phyloP scores from a whole-genome alignment of 2,888 invertebrate species.

The Drosophila melanocephala region DNA sequence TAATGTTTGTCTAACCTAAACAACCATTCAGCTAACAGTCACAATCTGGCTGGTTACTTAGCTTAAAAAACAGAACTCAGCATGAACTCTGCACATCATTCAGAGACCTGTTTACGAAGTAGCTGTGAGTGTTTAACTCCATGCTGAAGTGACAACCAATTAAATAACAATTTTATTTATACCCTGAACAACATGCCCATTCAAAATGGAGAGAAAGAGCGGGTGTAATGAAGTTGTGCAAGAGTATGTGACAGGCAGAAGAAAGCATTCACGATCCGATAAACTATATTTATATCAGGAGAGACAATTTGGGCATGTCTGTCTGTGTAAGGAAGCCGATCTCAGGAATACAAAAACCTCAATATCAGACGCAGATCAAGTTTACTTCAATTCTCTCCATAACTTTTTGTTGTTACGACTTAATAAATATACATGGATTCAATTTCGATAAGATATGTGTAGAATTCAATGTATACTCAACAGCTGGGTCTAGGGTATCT shows the following conservation, averaged over 20 bases:
- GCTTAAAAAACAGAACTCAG: conserved; percentile 16
- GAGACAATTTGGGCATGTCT: too few species aligned
- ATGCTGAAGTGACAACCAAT: conserved; percentile 76
- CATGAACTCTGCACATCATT: conserved; percentile 49
- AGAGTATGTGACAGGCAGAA: neutral
- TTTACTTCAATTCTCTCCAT: neutral
- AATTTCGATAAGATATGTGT: neutral
- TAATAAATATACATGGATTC: neutral
- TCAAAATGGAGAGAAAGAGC: neutral
- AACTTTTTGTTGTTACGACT: too few species aligned
- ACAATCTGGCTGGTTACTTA: neutral
- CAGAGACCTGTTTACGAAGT: conserved; percentile 15
- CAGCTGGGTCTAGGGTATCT: neutral
- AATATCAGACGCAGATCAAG: neutral
- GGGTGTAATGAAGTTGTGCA: neutral
- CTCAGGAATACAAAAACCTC: neutral
- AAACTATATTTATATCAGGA: neutral
- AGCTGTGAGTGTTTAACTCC: conserved; percentile 50
- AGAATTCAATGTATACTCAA: neutral
- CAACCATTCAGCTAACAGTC: conserved; percentile 6
- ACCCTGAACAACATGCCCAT: neutral
- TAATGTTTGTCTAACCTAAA: conserved; percentile 17
- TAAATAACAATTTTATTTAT: conserved; percentile 68
- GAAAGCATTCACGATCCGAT: neutral
- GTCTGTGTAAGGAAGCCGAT: neutral